Evolutionary conservation across 2,888 invertebrate species (phyloP), one percentile per base, ranked within the genome.

Genomic region (Acronicta alni): DNA sequence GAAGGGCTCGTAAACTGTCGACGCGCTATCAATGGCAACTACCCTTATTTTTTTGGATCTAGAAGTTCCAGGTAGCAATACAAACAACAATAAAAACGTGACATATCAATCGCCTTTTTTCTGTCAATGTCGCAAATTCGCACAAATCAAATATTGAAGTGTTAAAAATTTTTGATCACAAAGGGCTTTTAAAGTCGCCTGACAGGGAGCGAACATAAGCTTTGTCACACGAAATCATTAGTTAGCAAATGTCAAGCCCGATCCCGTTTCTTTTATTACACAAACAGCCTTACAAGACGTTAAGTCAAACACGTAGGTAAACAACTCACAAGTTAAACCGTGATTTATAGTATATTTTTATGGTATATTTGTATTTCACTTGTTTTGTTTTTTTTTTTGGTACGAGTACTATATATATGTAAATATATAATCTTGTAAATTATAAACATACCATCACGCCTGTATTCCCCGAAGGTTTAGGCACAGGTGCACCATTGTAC

Each of bases 71-170:
- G 93, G 93, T 93, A 94, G 92, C 84, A 87, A 90, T 85, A 87
- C 91, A 92, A 92, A 93, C 90, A 92, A 86, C 85, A 83, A 91
- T 91, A 93, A 93, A 93, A 92, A 92, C 89, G 89, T 89, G 84
- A 93, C 86, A 85, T 93, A 87, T 93, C 93, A 93, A 94, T 94
- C 88, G 90, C 60, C 43, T 64, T 69, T 90, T 91, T 87, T 89
- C 89, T 90, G 81, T 73, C 75, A 79, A 85, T 88, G 88, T 89
- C 88, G 84, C 87, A 86, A 89, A 89, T 91, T 93, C 92, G 88
- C 90, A 89, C 92, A 93, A 92, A 93, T 93, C 93, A 92, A 93
- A 93, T 85, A 92, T 88, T 90, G 92, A 90, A 93, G 93, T 93
- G 94, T 93, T 93, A 93, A 91, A 90, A 89, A 82, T 91, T 85